Evolutionary conservation across 2,888 invertebrate species (phyloP).

Genomic region (Plebejus anna): DNA sequence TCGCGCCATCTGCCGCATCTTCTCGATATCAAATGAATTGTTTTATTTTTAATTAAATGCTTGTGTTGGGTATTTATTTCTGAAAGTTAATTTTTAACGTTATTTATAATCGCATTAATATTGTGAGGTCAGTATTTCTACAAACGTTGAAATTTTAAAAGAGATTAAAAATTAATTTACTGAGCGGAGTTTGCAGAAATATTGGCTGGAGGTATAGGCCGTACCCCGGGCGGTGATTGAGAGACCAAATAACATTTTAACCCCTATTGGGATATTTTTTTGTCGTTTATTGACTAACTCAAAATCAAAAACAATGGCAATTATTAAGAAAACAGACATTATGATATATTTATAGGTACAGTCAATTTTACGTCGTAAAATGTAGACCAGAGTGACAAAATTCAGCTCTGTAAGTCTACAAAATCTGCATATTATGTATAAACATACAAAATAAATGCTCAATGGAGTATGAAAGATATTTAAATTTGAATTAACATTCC

Average conservation of each 20-base stretch:
- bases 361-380: neutral
- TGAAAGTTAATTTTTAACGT: constrained; percentile 65
- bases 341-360: too few species aligned
- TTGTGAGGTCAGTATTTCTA: constrained; percentile 37
- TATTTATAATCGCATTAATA: constrained; percentile 65
- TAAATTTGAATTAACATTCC: constrained; percentile 8
- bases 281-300: neutral
- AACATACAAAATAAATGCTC: neutral
- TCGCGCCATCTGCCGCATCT: neutral
- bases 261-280: neutral
- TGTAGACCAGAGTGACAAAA: neutral
- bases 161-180: constrained; percentile 24
- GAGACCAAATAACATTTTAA: constrained; percentile 1
- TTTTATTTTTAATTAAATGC: constrained; percentile 61
- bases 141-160: constrained; percentile 33
- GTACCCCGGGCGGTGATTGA: neutral
- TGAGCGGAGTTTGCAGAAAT: constrained; percentile 18
- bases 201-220: constrained; percentile 1
- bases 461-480: neutral
- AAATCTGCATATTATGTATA: neutral
- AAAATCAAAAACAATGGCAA: neutral
- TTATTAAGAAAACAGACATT: too few species aligned
- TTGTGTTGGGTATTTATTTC: constrained; percentile 78
- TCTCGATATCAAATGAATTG: constrained; percentile 37
- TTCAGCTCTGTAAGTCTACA: neutral